Base-by-base conservation (phyloP, 1,140 invertebrate species). In the Microplitis mediator region DNA sequence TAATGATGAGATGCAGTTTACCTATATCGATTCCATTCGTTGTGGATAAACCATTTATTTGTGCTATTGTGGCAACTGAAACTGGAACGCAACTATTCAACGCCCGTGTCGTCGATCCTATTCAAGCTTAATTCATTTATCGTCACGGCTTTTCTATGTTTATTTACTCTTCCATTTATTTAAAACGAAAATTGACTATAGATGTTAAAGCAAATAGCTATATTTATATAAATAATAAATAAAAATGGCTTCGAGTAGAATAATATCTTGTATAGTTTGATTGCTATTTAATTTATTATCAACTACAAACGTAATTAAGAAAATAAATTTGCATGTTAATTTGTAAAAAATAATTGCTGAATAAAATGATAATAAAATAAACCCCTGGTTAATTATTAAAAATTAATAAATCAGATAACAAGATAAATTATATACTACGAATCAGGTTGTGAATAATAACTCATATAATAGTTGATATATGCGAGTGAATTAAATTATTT, bases 71-170 rank as follows among this genome's bases (percentile, higher is more conserved):
- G 2, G 52, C 56, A 23, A 14, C 32, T 31, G 3, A 52, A 68
- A 58, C 66, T 16, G 56, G 56, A 14, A 58, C 66, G 4, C 6
- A 58, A 6, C 52, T 68, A 16, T 68, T 68, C 34, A 52, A 68
- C 14, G 66, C 32, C 31, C 66, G 56, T 60, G 16, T 68, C 52
- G 5, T 31, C 13, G 5, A 16, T 9, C 63, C 63, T 16, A 65
- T 32, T 61, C 32, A 31, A 34, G 32, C 13, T 32, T 23, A 11
- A 61, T 61, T 56, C 52, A 56, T 23, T 23, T 56, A n/a, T n/a
- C 39, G 0, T 39, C 39, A 39, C 39, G 11, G 51, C 16, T 83
- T 91, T 71, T 66, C 80, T 67, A 84, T 54, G 3, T 54, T 16
- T 13, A 54, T n/a, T 16, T 54, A 13, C 13, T 16, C 4, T 54